A percentile compares a stretch with the other conserved stretches of the same genome.
Evolutionary conservation across 2,797 vertebrate genomes (phyloP).

Genomic region (Carapus acus): DNA sequence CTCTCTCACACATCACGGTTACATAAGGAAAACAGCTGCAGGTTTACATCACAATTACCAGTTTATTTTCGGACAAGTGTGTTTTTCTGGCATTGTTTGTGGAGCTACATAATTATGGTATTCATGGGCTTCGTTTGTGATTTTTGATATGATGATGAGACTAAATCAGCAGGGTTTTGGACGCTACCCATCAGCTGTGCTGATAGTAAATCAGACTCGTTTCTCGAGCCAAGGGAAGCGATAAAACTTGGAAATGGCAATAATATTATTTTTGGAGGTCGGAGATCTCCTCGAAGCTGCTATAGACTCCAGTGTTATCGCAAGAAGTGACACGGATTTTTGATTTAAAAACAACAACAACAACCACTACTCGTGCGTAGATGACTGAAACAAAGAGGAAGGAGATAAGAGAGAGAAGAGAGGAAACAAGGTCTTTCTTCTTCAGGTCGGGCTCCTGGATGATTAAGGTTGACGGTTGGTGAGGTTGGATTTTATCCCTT

Average conservation of each 20-base stretch:
- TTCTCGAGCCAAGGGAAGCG: background rate
- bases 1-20: too few relatives aligned
- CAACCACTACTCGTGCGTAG: too few relatives aligned
- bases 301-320: background rate
- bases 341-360: too few relatives aligned
- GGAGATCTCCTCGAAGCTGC: conserved; percentile 11
- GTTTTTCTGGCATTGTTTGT: background rate
- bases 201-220: background rate
- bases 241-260: too few relatives aligned
- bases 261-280: too few relatives aligned
- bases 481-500: background rate
- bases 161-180: background rate
- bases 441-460: background rate
- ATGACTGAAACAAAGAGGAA: background rate
- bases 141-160: background rate
- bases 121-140: background rate
- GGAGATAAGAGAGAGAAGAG: background rate
- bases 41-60: too few relatives aligned
- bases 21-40: too few relatives aligned
- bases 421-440: background rate
- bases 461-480: background rate
- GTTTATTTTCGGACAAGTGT: too few relatives aligned
- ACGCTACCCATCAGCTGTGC: background rate
- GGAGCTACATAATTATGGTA: background rate
- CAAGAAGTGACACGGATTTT: background rate